phyloP scores from a whole-genome alignment of 2,797 vertebrate species.

The Myiotriccus ornatus region DNA sequence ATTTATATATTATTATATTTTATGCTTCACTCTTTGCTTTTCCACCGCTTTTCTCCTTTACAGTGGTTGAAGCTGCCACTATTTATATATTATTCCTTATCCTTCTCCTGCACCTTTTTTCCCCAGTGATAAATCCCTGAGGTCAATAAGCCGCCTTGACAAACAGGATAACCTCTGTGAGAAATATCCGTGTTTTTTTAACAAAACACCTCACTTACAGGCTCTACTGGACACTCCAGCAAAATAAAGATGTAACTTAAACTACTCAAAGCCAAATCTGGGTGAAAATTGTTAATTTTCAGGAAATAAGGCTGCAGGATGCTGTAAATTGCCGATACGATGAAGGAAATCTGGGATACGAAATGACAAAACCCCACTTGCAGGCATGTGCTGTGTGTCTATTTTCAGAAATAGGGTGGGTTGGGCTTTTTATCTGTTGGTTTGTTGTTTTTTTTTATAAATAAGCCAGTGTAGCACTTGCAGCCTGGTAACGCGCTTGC shows the following conservation, averaged over 20 bases:
- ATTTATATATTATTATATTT: background rate
- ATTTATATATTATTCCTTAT: background rate
- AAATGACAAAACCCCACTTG: background rate
- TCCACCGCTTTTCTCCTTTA: background rate
- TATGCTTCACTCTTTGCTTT: background rate
- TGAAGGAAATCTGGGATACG: background rate
- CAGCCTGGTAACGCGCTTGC: background rate
- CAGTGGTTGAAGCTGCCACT: background rate
- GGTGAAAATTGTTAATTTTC: background rate
- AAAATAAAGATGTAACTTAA: background rate
- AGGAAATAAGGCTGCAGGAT: fast-evolving
- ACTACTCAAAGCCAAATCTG: background rate
- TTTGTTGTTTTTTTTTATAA: background rate
- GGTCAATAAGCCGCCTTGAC: background rate
- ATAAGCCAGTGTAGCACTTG: background rate
- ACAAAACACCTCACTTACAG: background rate
- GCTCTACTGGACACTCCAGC: background rate
- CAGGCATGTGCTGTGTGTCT: background rate
- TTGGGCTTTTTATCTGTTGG: background rate
- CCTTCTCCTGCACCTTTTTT: background rate
- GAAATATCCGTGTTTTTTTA: background rate
- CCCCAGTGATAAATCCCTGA: background rate
- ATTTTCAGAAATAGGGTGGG: background rate
- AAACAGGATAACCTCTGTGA: background rate
- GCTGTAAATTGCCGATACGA: fast-evolving